Conservation (phyloP, 1,140 invertebrate genomes). For the Harpegnathos saltator region DNA sequence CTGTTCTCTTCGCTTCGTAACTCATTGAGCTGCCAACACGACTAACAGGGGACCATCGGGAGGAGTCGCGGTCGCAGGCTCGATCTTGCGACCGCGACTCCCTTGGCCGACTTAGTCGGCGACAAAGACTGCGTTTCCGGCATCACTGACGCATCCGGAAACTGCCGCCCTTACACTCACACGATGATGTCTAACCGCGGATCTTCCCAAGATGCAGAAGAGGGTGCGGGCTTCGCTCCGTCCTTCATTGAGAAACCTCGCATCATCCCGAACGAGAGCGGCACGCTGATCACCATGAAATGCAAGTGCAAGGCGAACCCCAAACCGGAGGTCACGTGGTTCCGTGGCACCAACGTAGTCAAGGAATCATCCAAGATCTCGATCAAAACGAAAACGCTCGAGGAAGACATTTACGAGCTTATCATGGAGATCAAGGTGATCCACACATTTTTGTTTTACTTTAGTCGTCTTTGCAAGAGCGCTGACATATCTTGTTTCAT, state of each 20-base stretch:
- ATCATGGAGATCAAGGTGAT: conserved; percentile 93
- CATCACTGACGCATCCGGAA: conserved; percentile 12
- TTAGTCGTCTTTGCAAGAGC: no score
- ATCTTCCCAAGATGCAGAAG: conserved; percentile 92
- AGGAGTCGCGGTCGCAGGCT: conserved; percentile 31
- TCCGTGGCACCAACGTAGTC: conserved; percentile 93
- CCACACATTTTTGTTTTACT: no score
- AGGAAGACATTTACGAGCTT: conserved; percentile 95
- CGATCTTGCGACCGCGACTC: conserved; percentile 4
- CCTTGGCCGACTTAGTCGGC: background rate
- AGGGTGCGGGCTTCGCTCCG: conserved; percentile 95
- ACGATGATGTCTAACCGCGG: conserved; percentile 76
- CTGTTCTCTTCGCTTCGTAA: conserved; percentile 60
- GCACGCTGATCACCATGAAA: conserved; percentile 97
- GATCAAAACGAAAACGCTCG: conserved; percentile 91
- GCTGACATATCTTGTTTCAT: conserved; percentile 34
- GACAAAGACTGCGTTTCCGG: conserved; percentile 17
- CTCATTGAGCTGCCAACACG: conserved; percentile 34
- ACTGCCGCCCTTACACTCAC: background rate
- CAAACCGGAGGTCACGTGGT: conserved; percentile 96
- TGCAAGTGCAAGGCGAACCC: conserved; percentile 97
- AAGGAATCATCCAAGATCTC: conserved; percentile 95
- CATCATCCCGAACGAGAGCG: conserved; percentile 98
- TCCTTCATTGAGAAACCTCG: conserved; percentile 98
- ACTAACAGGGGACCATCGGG: conserved; percentile 40